Percentiles rank a stretch among this genome's conserved stretches.
Conservation (phyloP, 30 jellyfish, hydroid and myxozoan species). For the Mastigias papua region DNA sequence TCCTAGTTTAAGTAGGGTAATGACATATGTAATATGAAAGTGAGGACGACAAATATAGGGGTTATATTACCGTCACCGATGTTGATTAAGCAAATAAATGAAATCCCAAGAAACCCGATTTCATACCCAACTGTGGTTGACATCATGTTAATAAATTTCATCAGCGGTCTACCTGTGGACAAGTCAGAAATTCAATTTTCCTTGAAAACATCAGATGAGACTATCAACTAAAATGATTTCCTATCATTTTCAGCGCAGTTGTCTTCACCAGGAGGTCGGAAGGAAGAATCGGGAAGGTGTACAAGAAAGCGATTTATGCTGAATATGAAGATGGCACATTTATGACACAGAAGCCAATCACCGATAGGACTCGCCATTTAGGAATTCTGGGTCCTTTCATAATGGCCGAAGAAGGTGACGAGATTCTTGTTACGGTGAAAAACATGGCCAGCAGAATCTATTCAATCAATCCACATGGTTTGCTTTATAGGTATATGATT, state of each 20-base stretch:
- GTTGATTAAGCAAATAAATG: too few relatives aligned
- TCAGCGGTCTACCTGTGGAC: too few relatives aligned
- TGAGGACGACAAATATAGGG: too few relatives aligned
- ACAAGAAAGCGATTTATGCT: slow-evolving; percentile 71
- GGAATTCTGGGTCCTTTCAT: slow-evolving; percentile 78
- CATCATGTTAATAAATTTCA: too few relatives aligned
- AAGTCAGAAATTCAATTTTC: too few relatives aligned
- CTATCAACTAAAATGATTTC: too few relatives aligned
- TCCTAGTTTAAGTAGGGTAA: too few relatives aligned
- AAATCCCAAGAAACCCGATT: too few relatives aligned
- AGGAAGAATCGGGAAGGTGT: slow-evolving; percentile 59
- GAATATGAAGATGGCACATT: slow-evolving; percentile 63
- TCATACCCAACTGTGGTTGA: too few relatives aligned
- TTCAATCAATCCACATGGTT: slow-evolving; percentile 76
- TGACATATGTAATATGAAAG: too few relatives aligned
- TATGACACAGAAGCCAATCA: slow-evolving; percentile 3
- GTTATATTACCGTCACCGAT: too few relatives aligned
- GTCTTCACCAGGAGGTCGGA: slow-evolving; percentile 46
- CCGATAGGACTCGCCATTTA: slow-evolving; percentile 52
- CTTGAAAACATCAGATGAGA: too few relatives aligned
- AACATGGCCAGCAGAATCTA: slow-evolving; percentile 78
- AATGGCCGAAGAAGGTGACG: slow-evolving; percentile 80
- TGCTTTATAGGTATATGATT: slow-evolving; percentile 52
- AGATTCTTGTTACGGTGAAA: slow-evolving; percentile 57
- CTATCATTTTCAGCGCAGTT: slow-evolving; percentile 28